phyloP scores from a whole-genome alignment of 2,113 vertebrate genomes.

The Uropsilus gracilis region DNA sequence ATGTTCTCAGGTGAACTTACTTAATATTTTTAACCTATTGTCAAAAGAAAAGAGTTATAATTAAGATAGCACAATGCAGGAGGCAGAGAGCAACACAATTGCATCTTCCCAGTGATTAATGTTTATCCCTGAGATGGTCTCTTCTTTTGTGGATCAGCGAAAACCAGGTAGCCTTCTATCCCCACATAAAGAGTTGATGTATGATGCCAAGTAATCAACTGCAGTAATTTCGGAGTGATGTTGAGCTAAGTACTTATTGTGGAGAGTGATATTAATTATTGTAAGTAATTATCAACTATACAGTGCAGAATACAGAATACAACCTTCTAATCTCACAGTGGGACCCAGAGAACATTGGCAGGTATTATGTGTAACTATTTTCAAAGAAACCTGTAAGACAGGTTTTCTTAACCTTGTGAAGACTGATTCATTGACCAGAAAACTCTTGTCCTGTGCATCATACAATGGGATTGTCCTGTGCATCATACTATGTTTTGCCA shows the following conservation, averaged over 20 bases:
- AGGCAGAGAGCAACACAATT: background rate
- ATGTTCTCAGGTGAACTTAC: slow-evolving; percentile 58
- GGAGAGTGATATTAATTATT: background rate
- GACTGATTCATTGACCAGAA: background rate
- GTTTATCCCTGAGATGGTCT: background rate
- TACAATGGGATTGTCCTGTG: background rate
- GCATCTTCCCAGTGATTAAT: slow-evolving; percentile 32
- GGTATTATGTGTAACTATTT: background rate
- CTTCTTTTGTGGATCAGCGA: background rate
- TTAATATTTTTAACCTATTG: slow-evolving; percentile 68
- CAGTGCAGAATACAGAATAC: too few species aligned
- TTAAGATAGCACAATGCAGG: slow-evolving; percentile 47
- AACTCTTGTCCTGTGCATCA: background rate
- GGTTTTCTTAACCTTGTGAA: background rate
- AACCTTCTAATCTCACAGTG: background rate
- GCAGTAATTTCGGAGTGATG: background rate
- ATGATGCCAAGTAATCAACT: background rate
- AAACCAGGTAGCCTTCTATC: background rate
- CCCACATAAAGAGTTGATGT: background rate
- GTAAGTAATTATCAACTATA: background rate
- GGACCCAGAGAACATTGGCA: rapidly evolving
- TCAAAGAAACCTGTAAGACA: background rate
- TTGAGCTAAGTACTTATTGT: background rate
- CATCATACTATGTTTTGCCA: background rate
- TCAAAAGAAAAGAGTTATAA: slow-evolving; percentile 64